A percentile compares a stretch with the other conserved stretches of the same genome.
Evolutionary conservation across 1,140 invertebrate genomes (phyloP).

Genomic region (Daktulosphaira vitifoliae): DNA sequence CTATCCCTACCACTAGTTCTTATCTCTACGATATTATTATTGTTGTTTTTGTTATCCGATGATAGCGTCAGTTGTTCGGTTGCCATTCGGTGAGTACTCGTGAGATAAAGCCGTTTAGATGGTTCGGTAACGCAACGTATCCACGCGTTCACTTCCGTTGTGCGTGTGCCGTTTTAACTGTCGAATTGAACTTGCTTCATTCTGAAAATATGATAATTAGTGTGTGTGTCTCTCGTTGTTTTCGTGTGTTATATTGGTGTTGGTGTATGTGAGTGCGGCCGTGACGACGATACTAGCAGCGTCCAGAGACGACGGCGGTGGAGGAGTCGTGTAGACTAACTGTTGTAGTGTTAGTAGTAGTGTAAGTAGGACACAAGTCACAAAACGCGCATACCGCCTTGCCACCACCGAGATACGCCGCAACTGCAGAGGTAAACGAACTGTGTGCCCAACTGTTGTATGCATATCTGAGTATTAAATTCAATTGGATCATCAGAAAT

Average conservation of each 20-base stretch:
- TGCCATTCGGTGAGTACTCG: too few relatives aligned
- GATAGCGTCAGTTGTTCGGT: too few relatives aligned
- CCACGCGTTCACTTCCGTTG: too few relatives aligned
- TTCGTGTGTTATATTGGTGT: background rate
- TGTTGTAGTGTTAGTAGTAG: background rate
- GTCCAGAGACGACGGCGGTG: constrained; percentile 11
- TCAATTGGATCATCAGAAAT: too few relatives aligned
- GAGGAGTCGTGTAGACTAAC: constrained; percentile 32
- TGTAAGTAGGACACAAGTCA: constrained; percentile 29
- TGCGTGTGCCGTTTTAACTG: too few relatives aligned
- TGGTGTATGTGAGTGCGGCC: constrained; percentile 8
- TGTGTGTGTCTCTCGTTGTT: background rate
- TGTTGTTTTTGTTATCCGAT: too few relatives aligned
- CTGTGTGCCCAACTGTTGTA: background rate
- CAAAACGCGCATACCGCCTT: constrained; percentile 10
- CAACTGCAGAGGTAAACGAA: constrained; percentile 24
- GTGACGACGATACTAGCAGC: constrained; percentile 17
- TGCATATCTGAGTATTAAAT: too few relatives aligned
- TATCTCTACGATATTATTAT: too few relatives aligned
- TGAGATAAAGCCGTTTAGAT: too few relatives aligned
- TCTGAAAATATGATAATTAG: background rate
- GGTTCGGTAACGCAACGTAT: too few relatives aligned
- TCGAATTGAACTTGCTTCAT: too few relatives aligned
- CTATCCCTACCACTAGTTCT: too few relatives aligned
- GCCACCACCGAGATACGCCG: background rate